Conservation (phyloP, 2,113 vertebrate species). For the Antechinus flavipes region DNA sequence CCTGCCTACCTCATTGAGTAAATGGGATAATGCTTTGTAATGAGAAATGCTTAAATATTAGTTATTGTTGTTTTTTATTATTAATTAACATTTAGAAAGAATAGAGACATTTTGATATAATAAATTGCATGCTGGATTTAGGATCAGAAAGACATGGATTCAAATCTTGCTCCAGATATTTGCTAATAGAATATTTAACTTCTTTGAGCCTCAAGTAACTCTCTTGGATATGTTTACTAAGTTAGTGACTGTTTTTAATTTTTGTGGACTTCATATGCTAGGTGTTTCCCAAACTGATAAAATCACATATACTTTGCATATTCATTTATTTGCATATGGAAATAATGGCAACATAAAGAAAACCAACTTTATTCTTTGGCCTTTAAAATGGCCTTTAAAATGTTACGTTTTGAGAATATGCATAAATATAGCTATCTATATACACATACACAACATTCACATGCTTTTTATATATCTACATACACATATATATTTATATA, state of each 20-base stretch:
- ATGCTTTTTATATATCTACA: neutral
- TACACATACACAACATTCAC: neutral
- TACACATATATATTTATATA: neutral
- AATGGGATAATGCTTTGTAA: neutral
- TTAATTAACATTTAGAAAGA: neutral
- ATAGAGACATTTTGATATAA: neutral
- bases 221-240: neutral
- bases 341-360: neutral
- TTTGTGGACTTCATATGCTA: neutral
- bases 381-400: neutral
- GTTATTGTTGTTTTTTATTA: neutral
- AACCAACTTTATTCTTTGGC: neutral
- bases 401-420: neutral
- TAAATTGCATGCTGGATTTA: neutral
- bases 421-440: neutral
- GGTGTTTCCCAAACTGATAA: neutral
- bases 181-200: neutral
- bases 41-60: neutral
- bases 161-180: neutral
- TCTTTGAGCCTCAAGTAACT: neutral
- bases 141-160: neutral
- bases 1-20: neutral
- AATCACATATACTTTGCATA: neutral
- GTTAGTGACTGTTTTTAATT: neutral
- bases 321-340: neutral